Evolutionary conservation across 23 tunicate genomes (phyloP), one percentile per base, ranked within the genome.

Genomic region (Clavelina lepadiformis): DNA sequence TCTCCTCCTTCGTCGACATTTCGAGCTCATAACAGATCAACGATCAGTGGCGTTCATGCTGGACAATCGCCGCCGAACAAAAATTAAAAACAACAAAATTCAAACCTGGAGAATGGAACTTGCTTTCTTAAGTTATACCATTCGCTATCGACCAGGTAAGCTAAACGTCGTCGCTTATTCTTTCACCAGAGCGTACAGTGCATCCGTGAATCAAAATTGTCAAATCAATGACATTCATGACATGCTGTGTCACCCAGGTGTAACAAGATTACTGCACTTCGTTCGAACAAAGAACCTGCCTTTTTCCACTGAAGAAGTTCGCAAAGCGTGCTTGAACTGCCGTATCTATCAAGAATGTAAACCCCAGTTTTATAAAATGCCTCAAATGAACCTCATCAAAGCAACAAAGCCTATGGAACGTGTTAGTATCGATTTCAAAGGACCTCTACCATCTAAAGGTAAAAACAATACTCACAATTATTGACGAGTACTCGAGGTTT

Each of bases 41-140:
- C 33, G 35, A 58, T 27, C 71, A 3, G 61, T 75, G 3, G 26
- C 62, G 18, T 64, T 64, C 62, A 75, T 75, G 81, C 20, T 75
- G 19, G 72, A 75, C 62, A 21, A 30, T 19, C 3, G 18, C 4
- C 27, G 46, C 31, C 18, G 3, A 26, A 32, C 33, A 30, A 75
- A 75, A 65, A 75, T 63, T 29, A 75, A 75, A 29, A 75, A 64
- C 31, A 38, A n/a, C 18, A 64, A 75, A 65, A 46, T 64, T 30
- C 61, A 47, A 46, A 18, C 6, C 5, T 75, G 72, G 81, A 29
- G 81, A 11, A 13, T 34, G 19, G 81, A 75, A 33, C 31, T 63
- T 26, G 66, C 8, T 5, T 22, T 22, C 18, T 73, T 63, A 21
- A 20, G n/a, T 19, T 75, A 75, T 26, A 27, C 23, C 29, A 63